A percentile compares a stretch with the other conserved stretches of the same genome.
These are phyloP conservation scores for Lasioglossum baleicum DNA, from an alignment of 1,140 invertebrate genomes.

Conservation along the genomic window DNA sequence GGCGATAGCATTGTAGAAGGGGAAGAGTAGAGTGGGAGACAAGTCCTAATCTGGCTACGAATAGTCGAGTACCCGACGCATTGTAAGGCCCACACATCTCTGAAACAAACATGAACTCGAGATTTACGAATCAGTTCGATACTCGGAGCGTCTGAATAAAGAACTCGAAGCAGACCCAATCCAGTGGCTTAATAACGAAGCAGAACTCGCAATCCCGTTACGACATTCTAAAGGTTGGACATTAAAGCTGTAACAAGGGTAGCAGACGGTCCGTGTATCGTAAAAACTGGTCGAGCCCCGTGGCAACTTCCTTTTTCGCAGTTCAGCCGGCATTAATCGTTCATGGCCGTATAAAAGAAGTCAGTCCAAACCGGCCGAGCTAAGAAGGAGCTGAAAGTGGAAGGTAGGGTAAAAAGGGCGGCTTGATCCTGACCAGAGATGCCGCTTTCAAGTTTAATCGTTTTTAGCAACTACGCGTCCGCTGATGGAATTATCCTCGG, in stretches of 20 bases:
- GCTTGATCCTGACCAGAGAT: background rate
- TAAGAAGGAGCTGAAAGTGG: background rate
- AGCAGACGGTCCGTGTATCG: conserved; percentile 26
- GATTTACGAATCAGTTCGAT: too few species aligned
- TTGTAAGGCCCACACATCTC: too few species aligned
- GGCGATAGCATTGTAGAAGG: too few species aligned
- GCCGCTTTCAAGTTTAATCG: conserved; percentile 42
- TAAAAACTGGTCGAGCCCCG: conserved; percentile 25
- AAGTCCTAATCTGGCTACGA: too few species aligned
- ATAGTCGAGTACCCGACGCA: too few species aligned
- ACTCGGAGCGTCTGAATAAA: background rate
- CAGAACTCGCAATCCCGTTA: conserved; percentile 25
- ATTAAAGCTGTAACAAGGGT: conserved; percentile 11
- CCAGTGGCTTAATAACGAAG: conserved; percentile 16
- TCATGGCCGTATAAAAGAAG: conserved; percentile 28
- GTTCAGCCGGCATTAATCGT: conserved; percentile 43
- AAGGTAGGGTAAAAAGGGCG: background rate
- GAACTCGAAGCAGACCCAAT: background rate
- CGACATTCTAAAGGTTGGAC: conserved; percentile 19
- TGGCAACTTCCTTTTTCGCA: conserved; percentile 34
- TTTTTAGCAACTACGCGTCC: conserved; percentile 45
- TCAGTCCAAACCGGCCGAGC: background rate
- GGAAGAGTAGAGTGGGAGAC: too few species aligned
- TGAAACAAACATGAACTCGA: too few species aligned
- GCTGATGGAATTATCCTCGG: conserved; percentile 40